phyloP scores from a whole-genome alignment of 2,888 invertebrate species.

The Sphinx pinastri region DNA sequence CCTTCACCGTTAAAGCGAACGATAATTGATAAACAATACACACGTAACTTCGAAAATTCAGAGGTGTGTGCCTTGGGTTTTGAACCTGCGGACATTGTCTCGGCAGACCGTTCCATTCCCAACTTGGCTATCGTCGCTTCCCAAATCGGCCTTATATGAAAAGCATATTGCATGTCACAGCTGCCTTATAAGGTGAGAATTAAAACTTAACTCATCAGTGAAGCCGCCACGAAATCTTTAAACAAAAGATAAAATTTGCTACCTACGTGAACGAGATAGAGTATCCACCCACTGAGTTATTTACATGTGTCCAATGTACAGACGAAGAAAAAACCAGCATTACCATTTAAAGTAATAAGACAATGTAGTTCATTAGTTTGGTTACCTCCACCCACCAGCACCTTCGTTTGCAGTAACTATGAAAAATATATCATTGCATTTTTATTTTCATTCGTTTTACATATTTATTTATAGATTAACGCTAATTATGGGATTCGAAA shows the following conservation, averaged over 20 bases:
- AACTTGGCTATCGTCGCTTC: too few relatives aligned
- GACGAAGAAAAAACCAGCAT: conserved; percentile 64
- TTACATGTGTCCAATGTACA: conserved; percentile 66
- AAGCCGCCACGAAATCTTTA: conserved; percentile 32
- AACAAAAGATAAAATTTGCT: conserved; percentile 32
- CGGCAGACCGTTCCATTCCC: too few relatives aligned
- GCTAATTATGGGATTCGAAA: too few relatives aligned
- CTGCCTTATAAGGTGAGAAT: neutral
- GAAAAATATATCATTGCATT: conserved; percentile 14
- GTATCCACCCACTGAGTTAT: conserved; percentile 66
- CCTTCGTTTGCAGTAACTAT: conserved; percentile 36
- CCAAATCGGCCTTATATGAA: neutral
- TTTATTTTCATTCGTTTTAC: conserved; percentile 21
- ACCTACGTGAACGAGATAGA: conserved; percentile 53
- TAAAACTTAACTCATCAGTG: conserved; percentile 26
- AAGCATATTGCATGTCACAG: neutral
- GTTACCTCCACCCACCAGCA: conserved; percentile 64
- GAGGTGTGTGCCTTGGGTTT: too few relatives aligned
- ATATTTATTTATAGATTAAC: too few relatives aligned
- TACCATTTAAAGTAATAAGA: conserved; percentile 78
- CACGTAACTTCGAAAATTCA: too few relatives aligned
- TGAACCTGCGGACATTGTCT: too few relatives aligned
- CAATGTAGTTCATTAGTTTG: conserved; percentile 77
- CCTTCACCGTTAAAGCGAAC: too few relatives aligned
- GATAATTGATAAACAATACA: too few relatives aligned